Conservation (phyloP, 2,113 vertebrate genomes). For the Psettodes erumei region DNA sequence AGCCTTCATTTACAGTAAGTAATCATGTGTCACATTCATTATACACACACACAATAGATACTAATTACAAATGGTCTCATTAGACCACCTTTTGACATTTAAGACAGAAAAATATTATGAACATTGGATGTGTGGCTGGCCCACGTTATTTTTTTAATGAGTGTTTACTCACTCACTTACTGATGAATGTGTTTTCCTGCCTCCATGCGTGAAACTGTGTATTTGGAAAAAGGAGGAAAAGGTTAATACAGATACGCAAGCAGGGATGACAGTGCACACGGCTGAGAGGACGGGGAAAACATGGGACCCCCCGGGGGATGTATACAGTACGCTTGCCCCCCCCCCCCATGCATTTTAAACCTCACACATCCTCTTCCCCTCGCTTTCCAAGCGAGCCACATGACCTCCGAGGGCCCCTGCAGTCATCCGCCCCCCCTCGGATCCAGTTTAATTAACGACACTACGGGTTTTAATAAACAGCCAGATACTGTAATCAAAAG, state of each 20-base stretch:
- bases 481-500: conserved; percentile 77
- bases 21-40: conserved; percentile 26
- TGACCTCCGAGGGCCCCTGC: conserved; percentile 76
- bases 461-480: conserved; percentile 71
- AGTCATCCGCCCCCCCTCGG: conserved; percentile 75
- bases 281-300: conserved; percentile 36
- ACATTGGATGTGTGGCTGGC: background rate
- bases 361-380: conserved; percentile 61
- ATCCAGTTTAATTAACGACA: conserved; percentile 81
- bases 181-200: conserved; percentile 32
- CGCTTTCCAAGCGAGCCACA: conserved; percentile 48
- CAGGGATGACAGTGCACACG: conserved; percentile 63
- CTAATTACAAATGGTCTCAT: conserved; percentile 44
- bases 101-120: conserved; percentile 23
- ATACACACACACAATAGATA: conserved; percentile 13
- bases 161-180: conserved; percentile 36
- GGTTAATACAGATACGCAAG: conserved; percentile 72
- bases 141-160: conserved; percentile 31
- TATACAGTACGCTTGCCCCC: too few species aligned
- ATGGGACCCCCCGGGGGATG: conserved; percentile 34
- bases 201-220: conserved; percentile 7
- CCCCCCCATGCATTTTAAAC: conserved; percentile 32
- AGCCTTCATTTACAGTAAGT: conserved; percentile 3
- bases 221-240: conserved; percentile 53
- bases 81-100: conserved; percentile 47